phyloP scores from a whole-genome alignment of 2,113 vertebrate species.

The Saimiri boliviensis region DNA sequence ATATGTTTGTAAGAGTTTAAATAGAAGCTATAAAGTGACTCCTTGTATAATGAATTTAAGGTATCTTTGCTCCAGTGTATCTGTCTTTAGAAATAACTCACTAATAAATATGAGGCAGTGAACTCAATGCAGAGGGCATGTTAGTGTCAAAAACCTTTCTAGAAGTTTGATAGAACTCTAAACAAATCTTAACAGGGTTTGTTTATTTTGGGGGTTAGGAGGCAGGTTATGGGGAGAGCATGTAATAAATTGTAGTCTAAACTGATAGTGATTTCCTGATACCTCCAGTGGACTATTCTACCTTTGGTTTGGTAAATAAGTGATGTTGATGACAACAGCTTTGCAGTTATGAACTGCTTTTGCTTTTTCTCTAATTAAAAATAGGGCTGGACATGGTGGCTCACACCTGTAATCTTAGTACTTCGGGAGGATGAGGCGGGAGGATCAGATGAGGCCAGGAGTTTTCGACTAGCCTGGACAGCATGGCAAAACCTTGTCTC shows the following conservation, averaged over 20 bases:
- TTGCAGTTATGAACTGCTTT: slow-evolving; percentile 39
- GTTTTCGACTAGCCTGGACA: not conserved
- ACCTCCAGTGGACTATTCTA: not conserved
- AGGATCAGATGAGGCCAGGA: not conserved
- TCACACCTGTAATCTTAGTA: not conserved
- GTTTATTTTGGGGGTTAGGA: not conserved
- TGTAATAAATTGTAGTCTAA: not conserved
- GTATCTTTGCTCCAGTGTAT: not conserved
- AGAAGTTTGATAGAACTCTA: not conserved
- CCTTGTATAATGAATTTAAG: not conserved
- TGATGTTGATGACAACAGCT: not conserved
- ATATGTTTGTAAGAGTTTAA: not conserved
- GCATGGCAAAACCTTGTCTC: not conserved
- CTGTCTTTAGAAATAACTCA: slow-evolving; percentile 2
- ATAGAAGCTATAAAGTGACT: not conserved
- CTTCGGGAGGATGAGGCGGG: not conserved
- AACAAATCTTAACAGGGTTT: not conserved
- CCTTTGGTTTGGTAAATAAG: slow-evolving; percentile 10
- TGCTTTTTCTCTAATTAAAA: not conserved
- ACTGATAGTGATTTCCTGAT: not conserved
- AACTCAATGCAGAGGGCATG: not conserved
- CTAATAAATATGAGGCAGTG: slow-evolving; percentile 9
- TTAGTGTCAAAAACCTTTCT: not conserved
- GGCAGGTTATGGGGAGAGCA: not conserved
- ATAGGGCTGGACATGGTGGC: not conserved